Evolutionary conservation across 2,888 invertebrate species (phyloP).

Genomic region (Trachelus tabidus): DNA sequence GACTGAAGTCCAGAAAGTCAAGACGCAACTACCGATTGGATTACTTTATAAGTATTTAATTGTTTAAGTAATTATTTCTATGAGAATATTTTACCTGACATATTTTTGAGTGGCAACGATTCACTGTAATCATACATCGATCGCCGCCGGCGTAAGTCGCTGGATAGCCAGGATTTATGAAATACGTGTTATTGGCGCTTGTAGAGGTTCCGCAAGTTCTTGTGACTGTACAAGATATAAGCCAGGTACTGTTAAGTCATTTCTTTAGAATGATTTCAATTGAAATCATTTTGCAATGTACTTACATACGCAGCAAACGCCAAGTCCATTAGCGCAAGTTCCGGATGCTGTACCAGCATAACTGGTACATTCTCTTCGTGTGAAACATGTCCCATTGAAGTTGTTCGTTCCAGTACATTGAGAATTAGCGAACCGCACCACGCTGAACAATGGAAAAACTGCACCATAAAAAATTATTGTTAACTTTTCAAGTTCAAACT

Average conservation of each 20-base stretch:
- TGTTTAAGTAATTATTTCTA: background rate
- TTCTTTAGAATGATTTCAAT: conserved; percentile 2
- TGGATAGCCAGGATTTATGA: conserved; percentile 83
- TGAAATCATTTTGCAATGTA: conserved; percentile 28
- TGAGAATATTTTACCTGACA: conserved; percentile 72
- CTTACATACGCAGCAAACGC: conserved; percentile 87
- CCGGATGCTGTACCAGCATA: conserved; percentile 80
- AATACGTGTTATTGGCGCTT: conserved; percentile 84
- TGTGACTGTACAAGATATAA: conserved; percentile 70
- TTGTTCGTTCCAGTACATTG: conserved; percentile 75
- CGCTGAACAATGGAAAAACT: conserved; percentile 79
- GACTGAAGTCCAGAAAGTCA: conserved; percentile 79
- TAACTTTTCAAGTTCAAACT: background rate
- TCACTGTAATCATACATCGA: conserved; percentile 78
- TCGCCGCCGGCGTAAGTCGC: conserved; percentile 76
- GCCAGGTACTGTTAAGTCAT: background rate
- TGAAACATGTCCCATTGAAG: conserved; percentile 81
- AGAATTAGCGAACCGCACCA: conserved; percentile 81
- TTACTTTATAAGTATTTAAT: conserved; percentile 2
- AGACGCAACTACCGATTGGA: conserved; percentile 74
- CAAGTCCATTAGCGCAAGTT: conserved; percentile 78
- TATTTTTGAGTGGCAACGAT: conserved; percentile 75
- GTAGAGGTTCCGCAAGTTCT: conserved; percentile 79
- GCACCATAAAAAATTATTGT: conserved; percentile 31
- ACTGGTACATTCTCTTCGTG: conserved; percentile 79